Conservation (phyloP, 2,797 vertebrate genomes). For the Parambassis ranga region DNA sequence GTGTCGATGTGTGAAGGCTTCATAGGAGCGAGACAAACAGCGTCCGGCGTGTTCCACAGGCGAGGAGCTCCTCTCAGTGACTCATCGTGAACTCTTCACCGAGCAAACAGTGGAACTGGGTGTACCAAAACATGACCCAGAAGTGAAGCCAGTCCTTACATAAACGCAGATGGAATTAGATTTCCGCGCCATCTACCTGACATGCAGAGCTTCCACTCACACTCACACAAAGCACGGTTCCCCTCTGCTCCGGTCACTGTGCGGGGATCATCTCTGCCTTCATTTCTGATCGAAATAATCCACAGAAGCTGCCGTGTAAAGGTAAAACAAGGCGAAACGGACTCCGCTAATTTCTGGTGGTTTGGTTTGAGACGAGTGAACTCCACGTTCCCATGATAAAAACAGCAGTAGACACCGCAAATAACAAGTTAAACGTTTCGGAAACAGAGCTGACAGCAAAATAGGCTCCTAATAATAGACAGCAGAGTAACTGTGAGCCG, state of each 20-base stretch:
- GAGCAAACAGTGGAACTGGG: slow-evolving; percentile 55
- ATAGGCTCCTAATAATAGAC: slow-evolving; percentile 59
- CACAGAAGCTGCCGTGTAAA: neutral
- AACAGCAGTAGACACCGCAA: neutral
- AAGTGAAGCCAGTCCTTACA: slow-evolving; percentile 55
- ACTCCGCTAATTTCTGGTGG: neutral
- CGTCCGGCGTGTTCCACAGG: slow-evolving; percentile 13
- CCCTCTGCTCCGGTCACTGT: neutral
- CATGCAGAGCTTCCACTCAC: slow-evolving; percentile 7
- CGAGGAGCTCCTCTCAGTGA: slow-evolving; percentile 53
- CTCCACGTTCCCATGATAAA: neutral
- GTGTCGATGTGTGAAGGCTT: neutral
- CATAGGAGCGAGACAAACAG: neutral
- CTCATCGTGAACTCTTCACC: slow-evolving; percentile 62
- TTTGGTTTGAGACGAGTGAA: neutral
- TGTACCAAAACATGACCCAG: slow-evolving; percentile 74
- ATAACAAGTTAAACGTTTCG: slow-evolving; percentile 40
- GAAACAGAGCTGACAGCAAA: slow-evolving; percentile 54
- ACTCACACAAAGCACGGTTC: slow-evolving; percentile 30
- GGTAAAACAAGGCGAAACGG: neutral
- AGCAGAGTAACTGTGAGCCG: slow-evolving; percentile 31
- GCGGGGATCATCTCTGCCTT: slow-evolving; percentile 6
- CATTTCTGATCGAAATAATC: slow-evolving; percentile 31
- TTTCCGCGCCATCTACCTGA: slow-evolving; percentile 35
- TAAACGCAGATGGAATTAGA: slow-evolving; percentile 39